These are phyloP conservation scores for Drosophila parvula DNA, from an alignment of 1,140 invertebrate genomes.

Conservation along the genomic window DNA sequence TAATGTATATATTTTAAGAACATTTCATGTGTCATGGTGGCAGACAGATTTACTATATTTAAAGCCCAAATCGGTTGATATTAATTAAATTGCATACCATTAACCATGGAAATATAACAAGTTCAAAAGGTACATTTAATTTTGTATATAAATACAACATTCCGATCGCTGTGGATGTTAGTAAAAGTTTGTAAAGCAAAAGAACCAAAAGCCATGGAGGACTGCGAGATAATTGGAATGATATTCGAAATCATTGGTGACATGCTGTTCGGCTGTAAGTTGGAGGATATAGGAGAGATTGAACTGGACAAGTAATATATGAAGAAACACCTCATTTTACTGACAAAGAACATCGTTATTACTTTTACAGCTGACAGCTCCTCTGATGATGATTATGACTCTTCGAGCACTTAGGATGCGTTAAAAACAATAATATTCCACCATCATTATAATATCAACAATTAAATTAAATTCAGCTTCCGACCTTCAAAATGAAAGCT, in stretches of 20 bases:
- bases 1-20: constrained; percentile 17
- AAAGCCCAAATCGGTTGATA: constrained; percentile 35
- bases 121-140: constrained; percentile 36
- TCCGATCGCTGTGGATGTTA: constrained; percentile 5
- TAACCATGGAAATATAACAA: constrained; percentile 43
- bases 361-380: constrained; percentile 34
- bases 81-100: constrained; percentile 64
- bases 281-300: constrained; percentile 49
- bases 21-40: constrained; percentile 14
- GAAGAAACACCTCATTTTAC: not conserved
- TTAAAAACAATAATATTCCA: not conserved
- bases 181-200: constrained; percentile 15
- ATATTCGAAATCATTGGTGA: constrained; percentile 61
- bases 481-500: constrained; percentile 7
- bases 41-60: constrained; percentile 10
- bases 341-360: not conserved
- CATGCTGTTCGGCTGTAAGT: constrained; percentile 68
- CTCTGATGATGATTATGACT: constrained; percentile 36
- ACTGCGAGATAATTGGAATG: constrained; percentile 70
- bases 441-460: constrained; percentile 1
- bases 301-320: constrained; percentile 42
- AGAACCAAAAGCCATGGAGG: constrained; percentile 51
- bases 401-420: constrained; percentile 3
- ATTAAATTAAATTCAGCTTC: constrained; percentile 12
- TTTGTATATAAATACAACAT: constrained; percentile 38